Evolutionary conservation across 1,140 invertebrate genomes (phyloP), one percentile per base, ranked within the genome.

Genomic region (Cydia amplana): DNA sequence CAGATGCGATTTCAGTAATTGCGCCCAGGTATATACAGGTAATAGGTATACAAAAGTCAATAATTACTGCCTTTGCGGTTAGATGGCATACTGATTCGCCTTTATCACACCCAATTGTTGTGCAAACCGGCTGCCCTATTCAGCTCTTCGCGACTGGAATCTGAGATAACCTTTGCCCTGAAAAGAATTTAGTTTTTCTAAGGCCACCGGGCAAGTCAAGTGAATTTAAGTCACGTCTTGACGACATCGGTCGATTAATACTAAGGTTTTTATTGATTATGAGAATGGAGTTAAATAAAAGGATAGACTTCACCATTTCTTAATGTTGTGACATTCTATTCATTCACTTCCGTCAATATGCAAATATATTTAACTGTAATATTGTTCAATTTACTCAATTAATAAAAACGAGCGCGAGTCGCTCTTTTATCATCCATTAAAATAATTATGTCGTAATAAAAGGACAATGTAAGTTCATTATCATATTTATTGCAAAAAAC

Each of bases 31-130:
- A n/a, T n/a, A n/a, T n/a, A n/a, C n/a, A n/a, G n/a, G n/a, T n/a
- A n/a, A n/a, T n/a, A n/a, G n/a, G n/a, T 25, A 78, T 60, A 77
- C 77, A 79, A 81, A 74, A 65, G 74, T 46, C 79, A 65, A 78
- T 82, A 85, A 83, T 83, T 85, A 85, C 75, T 73, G 75, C 76
- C 76, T 78, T 79, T 75, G 74, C 75, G 74, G 78, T 76, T 85
- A 81, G 84, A 85, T 83, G 77, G 83, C 80, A 77, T 77, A 79
- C 72, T 80, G 81, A 88, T 85, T 83, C 79, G 75, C 75, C 79
- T 82, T 79, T 85, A 83, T 83, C 79, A 82, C 74, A 73, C 51
- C 23, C 79, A 73, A 87, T 85, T 88, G 83, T 87, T 83, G 83
- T 81, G 73, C 63, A 65, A 36, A 82, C 63, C 64, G 77, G 75